These are phyloP conservation scores for Fregata magnificens DNA, from an alignment of 2,113 vertebrate species.

Conservation along the genomic window DNA sequence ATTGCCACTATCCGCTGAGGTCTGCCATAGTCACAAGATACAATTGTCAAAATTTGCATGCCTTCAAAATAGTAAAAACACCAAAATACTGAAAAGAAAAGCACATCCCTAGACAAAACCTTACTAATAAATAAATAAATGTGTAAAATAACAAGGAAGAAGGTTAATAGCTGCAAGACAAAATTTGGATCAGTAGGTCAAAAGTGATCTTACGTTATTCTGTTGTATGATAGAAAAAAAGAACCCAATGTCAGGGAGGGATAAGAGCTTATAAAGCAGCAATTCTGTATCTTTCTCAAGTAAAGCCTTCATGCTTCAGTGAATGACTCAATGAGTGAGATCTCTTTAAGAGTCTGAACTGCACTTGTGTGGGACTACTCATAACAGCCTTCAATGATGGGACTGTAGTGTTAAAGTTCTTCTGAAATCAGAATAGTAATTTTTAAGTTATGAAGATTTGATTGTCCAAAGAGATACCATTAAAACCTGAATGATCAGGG, in stretches of 20 bases:
- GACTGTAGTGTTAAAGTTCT: neutral
- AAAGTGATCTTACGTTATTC: neutral
- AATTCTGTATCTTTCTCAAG: neutral
- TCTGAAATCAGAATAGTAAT: neutral
- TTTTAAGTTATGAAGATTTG: neutral
- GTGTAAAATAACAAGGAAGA: neutral
- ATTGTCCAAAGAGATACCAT: neutral
- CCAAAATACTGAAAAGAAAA: neutral
- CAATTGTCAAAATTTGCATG: neutral
- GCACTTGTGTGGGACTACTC: neutral
- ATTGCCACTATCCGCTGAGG: neutral
- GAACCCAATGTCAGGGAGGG: too few species aligned
- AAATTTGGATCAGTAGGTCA: neutral
- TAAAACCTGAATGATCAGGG: neutral
- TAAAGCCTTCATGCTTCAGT: neutral
- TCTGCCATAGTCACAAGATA: neutral
- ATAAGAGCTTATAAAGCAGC: neutral
- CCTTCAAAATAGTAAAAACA: neutral
- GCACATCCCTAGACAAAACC: neutral
- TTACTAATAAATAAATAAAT: neutral
- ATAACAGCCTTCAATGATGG: neutral
- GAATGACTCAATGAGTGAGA: rapidly evolving
- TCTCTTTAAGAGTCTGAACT: neutral
- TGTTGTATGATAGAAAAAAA: neutral
- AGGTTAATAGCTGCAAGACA: neutral